Base-by-base conservation (phyloP, 2,797 vertebrate species). In the Carapus acus region DNA sequence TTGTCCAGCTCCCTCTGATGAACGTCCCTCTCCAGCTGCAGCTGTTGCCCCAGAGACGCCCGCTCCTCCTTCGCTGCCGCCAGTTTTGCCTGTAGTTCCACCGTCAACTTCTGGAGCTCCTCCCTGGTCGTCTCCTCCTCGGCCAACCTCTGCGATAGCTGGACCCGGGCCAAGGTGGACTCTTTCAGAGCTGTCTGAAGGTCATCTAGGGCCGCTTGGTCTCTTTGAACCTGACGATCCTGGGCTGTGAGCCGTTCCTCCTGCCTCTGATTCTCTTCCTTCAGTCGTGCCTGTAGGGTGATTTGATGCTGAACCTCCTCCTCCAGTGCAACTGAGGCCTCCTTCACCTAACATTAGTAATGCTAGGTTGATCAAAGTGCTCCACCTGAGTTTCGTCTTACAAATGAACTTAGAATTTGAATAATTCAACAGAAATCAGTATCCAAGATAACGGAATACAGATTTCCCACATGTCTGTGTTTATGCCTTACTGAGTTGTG, bases 21-120 rank as follows among this genome's bases (percentile, higher is more conserved):
- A 71, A 89, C 77, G 42, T 93, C 92, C 54, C 92, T 87, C 78
- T 96, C 91, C 2, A 92, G 84, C 80, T 91, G 90, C 76, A 97
- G 82, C 76, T 96, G 93, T 57, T 81, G 78, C 8, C 83, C 83
- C 48, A 90, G 52, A 1, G 87, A 73, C 2, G 74, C 70, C 17
- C 80, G 68, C 58, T 96, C 92, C 51, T 94, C 87, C 48, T 87
- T 84, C 36, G 62, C 78, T 8, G 63, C 80, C 3, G 71, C 74
- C 8, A 88, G 81, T 59, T 83, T 86, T 58, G 84, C 82, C 68
- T 86, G 88, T 39, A 91, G 79, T 18, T 92, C 89, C 2, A 29
- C 5, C 2, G 23, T 7, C 9, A 6, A 13, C 49, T 40, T 76
- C 49, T 79, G 78, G 21, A 89, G 79, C 51, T 89, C 88, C 60